Base-by-base conservation (phyloP, 2,113 vertebrate species). In the Toxostoma redivivum region DNA sequence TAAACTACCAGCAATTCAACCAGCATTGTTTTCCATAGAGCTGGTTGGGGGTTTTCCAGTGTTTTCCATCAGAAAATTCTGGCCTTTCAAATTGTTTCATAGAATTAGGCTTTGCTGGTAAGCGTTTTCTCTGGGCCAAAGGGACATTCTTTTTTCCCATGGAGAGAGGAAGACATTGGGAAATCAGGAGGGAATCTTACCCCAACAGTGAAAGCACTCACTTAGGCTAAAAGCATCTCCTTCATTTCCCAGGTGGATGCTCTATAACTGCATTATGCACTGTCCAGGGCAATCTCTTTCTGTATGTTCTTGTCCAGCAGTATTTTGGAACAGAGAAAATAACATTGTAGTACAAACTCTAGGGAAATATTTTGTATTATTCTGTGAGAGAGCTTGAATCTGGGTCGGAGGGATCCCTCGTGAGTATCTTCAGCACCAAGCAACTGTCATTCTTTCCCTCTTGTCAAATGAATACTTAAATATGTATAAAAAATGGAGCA, bases 401-500 rank as follows among this genome's bases (percentile, higher is more conserved):
- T 92, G 67, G 78, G 87, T 90, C 78, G 95, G 78, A 90, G 51
- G 18, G 33, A 82, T 95, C 84, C 86, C 72, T 92, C 0, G 1
- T 0, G 45, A 89, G 18, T 45, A 8, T 69, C 69, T 53, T 77
- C 74, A 90, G n/a, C 72, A 71, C 70, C 2, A 11, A 91, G 30
- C 20, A 72, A 56, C 62, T 69, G 66, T 47, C 81, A 80, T 40
- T 65, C 40, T 91, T 62, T 73, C 47, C 45, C 64, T 77, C 80
- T 92, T 88, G 57, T 64, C 91, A 89, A 91, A 96, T 92, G 20
- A 95, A 95, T 96, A 92, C 88, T 97, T 95, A 90, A 95, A 88
- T 81, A 84, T 53, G 14, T 69, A 84, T 89, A 42, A 92, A 96
- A 92, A 93, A 80, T 95, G 44, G 80, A 97, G 81, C 77, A 78